These are phyloP conservation scores for Prionailurus bengalensis DNA, from an alignment of 2,113 vertebrate species.

Conservation along the genomic window DNA sequence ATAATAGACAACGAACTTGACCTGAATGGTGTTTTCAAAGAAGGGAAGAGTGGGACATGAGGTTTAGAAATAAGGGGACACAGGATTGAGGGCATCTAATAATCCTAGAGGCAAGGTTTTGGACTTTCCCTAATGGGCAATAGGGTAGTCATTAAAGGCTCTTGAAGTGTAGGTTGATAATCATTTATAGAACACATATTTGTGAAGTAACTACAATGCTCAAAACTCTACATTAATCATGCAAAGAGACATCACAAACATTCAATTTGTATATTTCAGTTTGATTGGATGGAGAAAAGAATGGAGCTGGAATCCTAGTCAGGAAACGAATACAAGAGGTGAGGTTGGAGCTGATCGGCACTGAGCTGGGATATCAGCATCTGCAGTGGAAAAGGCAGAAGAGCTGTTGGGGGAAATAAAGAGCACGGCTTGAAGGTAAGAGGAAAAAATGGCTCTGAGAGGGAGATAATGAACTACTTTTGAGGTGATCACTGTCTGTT, in stretches of 20 bases:
- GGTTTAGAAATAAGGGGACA: not conserved
- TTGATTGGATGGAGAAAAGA: not conserved
- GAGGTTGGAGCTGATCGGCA: not conserved
- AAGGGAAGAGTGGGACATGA: not conserved
- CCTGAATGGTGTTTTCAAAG: not conserved
- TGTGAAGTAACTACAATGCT: not conserved
- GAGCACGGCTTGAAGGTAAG: not conserved
- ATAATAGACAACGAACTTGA: not conserved
- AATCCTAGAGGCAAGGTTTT: not conserved
- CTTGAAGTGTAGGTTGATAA: not conserved
- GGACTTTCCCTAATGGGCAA: not conserved
- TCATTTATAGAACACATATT: not conserved
- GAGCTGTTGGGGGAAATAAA: not conserved
- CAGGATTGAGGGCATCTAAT: not conserved
- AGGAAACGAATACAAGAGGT: not conserved
- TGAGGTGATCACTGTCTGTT: not conserved
- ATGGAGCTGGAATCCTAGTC: not conserved
- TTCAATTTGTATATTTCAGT: not conserved
- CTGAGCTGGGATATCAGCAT: not conserved
- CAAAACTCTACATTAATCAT: not conserved
- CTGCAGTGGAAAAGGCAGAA: not conserved
- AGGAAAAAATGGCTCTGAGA: not conserved
- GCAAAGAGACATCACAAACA: not conserved
- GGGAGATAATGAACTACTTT: not conserved
- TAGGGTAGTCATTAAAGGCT: not conserved